Conservation (phyloP, 2,113 vertebrate species). For the Climacteris rufus region DNA sequence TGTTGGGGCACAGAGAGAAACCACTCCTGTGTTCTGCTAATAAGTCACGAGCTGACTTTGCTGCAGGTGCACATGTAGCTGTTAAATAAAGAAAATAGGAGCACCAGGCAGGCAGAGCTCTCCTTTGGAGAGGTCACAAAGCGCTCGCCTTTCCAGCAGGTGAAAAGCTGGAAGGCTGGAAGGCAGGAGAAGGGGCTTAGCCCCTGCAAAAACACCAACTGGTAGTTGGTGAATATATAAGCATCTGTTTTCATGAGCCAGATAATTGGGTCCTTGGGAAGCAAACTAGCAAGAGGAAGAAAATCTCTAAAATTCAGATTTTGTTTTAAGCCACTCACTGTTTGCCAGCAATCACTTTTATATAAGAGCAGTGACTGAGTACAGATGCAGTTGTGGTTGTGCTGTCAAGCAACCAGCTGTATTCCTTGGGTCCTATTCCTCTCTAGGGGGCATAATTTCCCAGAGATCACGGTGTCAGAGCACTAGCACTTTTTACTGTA, state of each 20-base stretch:
- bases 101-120: background rate
- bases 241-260: background rate
- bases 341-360: background rate
- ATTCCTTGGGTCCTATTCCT: background rate
- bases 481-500: background rate
- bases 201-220: background rate
- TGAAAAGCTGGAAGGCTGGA: too few relatives aligned
- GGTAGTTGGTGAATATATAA: background rate
- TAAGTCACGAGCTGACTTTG: background rate
- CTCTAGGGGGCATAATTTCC: background rate
- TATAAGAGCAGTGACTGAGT: background rate
- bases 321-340: background rate
- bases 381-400: background rate
- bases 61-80: background rate
- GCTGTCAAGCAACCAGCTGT: background rate
- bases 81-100: background rate
- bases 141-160: background rate
- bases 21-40: background rate
- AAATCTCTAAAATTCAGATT: conserved; percentile 9
- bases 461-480: background rate
- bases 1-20: background rate
- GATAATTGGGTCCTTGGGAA: conserved; percentile 48
- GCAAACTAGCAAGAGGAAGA: background rate
- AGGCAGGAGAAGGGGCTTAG: background rate
- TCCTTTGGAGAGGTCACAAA: background rate